Conservation (phyloP, 2,797 vertebrate genomes). For the Notolepis coatsorum region DNA sequence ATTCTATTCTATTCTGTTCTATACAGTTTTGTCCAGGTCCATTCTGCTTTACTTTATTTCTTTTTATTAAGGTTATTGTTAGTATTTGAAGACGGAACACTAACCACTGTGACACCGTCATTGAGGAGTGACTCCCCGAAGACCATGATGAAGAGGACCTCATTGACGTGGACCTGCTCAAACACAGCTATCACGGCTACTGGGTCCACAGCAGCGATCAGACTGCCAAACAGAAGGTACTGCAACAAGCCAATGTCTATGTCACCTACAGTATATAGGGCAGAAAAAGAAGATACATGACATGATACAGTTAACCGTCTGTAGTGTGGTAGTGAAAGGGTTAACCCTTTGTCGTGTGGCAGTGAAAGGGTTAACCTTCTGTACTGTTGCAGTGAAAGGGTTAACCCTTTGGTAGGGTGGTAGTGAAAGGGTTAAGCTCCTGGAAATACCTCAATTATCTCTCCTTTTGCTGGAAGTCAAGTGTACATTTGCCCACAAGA, state of each 20-base stretch:
- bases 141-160: conserved; percentile 96
- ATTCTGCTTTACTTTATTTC: no score
- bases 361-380: no score
- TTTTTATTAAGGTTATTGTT: neutral
- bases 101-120: conserved; percentile 96
- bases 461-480: no score
- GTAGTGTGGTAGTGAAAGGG: no score
- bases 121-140: conserved; percentile 98
- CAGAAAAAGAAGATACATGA: neutral
- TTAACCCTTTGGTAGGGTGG: no score
- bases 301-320: no score
- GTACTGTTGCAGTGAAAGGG: no score
- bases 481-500: no score
- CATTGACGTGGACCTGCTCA: conserved; percentile 97
- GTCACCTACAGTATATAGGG: conserved; percentile 72
- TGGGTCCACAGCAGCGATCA: conserved; percentile 94
- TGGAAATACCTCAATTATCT: no score
- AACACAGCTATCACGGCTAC: conserved; percentile 97
- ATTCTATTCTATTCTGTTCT: neutral
- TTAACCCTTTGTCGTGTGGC: no score
- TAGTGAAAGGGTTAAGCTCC: no score
- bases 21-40: neutral
- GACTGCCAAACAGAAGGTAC: conserved; percentile 93
- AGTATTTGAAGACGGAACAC: conserved; percentile 30
- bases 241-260: conserved; percentile 86